phyloP scores from a whole-genome alignment of 2,888 invertebrate species.

The Alloscopus bannaensis region DNA sequence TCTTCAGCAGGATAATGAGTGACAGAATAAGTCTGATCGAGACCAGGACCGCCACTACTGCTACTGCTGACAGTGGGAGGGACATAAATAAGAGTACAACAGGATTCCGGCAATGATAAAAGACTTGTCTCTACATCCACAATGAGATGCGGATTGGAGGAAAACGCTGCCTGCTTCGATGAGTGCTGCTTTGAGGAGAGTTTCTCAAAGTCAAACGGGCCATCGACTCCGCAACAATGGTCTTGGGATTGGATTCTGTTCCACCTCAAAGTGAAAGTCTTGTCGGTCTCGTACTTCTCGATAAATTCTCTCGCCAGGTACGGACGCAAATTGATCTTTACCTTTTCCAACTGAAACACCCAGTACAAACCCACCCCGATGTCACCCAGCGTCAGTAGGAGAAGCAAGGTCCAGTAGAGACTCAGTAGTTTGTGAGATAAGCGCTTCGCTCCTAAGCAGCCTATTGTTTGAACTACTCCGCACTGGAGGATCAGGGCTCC shows the following conservation, averaged over 20 bases:
- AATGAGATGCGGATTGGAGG: slow-evolving; percentile 44
- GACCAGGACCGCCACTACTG: slow-evolving; percentile 61
- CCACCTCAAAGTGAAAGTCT: slow-evolving; percentile 80
- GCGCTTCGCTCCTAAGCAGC: slow-evolving; percentile 87
- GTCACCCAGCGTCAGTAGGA: slow-evolving; percentile 88
- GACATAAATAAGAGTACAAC: slow-evolving; percentile 69
- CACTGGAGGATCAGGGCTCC: slow-evolving; percentile 86
- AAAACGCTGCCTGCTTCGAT: slow-evolving; percentile 43
- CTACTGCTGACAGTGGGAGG: slow-evolving; percentile 63
- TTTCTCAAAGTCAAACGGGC: slow-evolving; percentile 76
- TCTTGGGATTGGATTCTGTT: slow-evolving; percentile 67
- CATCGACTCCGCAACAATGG: slow-evolving; percentile 86
- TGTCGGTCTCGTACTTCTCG: slow-evolving; percentile 84
- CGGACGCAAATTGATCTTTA: slow-evolving; percentile 83
- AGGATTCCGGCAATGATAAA: slow-evolving; percentile 68
- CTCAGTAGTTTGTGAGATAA: slow-evolving; percentile 88
- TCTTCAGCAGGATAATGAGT: slow-evolving; percentile 58
- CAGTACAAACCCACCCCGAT: slow-evolving; percentile 89
- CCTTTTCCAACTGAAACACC: slow-evolving; percentile 86
- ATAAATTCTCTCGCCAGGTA: slow-evolving; percentile 80
- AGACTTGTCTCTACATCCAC: slow-evolving; percentile 56
- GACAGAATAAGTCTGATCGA: slow-evolving; percentile 65
- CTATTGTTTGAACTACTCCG: slow-evolving; percentile 82
- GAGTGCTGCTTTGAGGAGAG: slow-evolving; percentile 43
- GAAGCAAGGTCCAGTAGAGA: slow-evolving; percentile 88